These are phyloP conservation scores for Amitus sp. DNA, from an alignment of 2,888 invertebrate species.

Conservation along the genomic window DNA sequence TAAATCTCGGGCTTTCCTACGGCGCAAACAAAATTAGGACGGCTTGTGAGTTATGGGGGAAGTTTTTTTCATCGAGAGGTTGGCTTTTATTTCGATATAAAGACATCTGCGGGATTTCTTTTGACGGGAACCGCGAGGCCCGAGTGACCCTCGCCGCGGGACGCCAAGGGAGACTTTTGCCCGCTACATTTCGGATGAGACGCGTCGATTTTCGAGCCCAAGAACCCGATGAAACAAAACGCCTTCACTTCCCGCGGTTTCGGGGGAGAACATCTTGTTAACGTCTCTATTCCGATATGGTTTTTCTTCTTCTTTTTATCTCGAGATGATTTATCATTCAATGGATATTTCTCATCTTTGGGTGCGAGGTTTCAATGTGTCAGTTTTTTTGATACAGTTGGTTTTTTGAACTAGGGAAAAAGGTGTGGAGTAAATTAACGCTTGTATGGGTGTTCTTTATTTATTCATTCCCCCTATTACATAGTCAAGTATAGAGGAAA, in stretches of 20 bases:
- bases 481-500: too few relatives aligned
- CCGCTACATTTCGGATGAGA: background rate
- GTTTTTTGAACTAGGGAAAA: too few relatives aligned
- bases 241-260: background rate
- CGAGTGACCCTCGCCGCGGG: constrained; percentile 3
- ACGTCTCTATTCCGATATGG: background rate
- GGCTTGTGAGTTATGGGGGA: background rate
- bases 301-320: too few relatives aligned
- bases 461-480: too few relatives aligned
- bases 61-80: background rate
- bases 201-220: background rate
- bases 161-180: background rate
- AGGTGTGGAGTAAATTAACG: too few relatives aligned
- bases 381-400: too few relatives aligned
- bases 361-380: too few relatives aligned
- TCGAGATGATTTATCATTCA: too few relatives aligned
- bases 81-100: constrained; percentile 2
- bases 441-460: too few relatives aligned
- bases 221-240: background rate
- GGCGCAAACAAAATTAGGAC: background rate
- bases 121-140: background rate
- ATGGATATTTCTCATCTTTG: too few relatives aligned
- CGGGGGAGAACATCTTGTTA: background rate
- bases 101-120: constrained; percentile 8
- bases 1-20: too few relatives aligned